Conservation (phyloP, 2,797 vertebrate species). For the Neoniphon sammara region DNA sequence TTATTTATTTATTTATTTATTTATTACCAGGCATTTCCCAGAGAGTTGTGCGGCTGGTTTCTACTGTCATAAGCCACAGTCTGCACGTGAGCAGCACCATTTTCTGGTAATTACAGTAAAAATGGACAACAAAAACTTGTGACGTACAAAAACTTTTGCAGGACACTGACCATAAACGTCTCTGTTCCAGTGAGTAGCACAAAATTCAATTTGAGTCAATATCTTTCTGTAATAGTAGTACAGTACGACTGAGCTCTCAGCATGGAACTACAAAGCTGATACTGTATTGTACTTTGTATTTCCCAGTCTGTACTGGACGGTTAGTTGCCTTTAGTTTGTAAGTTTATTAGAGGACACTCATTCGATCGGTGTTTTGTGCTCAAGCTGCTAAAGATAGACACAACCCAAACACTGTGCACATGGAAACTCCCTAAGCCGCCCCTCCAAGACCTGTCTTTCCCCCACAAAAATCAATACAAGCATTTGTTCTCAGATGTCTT, state of each 20-base stretch:
- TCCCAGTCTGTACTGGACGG: background rate
- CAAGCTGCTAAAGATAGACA: constrained; percentile 23
- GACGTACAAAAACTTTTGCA: too few relatives aligned
- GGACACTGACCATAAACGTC: too few relatives aligned
- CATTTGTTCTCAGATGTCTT: constrained; percentile 70
- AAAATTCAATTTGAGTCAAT: too few relatives aligned
- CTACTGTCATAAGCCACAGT: background rate
- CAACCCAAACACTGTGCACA: constrained; percentile 37
- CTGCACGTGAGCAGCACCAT: background rate
- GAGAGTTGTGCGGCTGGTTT: background rate
- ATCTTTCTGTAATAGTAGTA: too few relatives aligned
- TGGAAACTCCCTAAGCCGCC: constrained; percentile 17
- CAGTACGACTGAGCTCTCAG: too few relatives aligned
- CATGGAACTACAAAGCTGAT: background rate
- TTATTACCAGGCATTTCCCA: background rate
- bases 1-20: background rate
- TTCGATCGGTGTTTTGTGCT: constrained; percentile 20
- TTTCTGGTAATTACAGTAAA: background rate
- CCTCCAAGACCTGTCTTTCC: constrained; percentile 18
- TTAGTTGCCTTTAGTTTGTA: constrained; percentile 2
- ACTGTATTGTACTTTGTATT: background rate
- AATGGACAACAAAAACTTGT: background rate
- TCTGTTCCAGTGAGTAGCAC: too few relatives aligned
- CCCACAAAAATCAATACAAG: constrained; percentile 59
- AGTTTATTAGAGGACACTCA: constrained; percentile 25